These are phyloP conservation scores for Pan troglodytes DNA, from an alignment of 2,113 vertebrate species.

Conservation along the genomic window NHGRI_mPanTro3-v2.1_pri NC_072398.2:58697001-58697500, in stretches of 20 bases:
- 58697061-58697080: neutral
- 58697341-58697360: slow-evolving; percentile 10
- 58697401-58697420: neutral
- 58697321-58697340: neutral
- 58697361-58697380: neutral
- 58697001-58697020: slow-evolving; percentile 69
- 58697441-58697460: slow-evolving; percentile 70
- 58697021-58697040: slow-evolving; percentile 74
- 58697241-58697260: neutral
- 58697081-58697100: neutral
- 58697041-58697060: slow-evolving; percentile 80
- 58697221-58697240: neutral
- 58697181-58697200: neutral
- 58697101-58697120: neutral
- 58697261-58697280: neutral
- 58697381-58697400: neutral
- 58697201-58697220: neutral
- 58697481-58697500: neutral
- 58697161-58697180: neutral
- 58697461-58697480: slow-evolving; percentile 39
- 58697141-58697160: slow-evolving; percentile 40
- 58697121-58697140: slow-evolving; percentile 41
- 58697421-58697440: neutral
- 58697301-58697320: neutral
- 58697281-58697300: slow-evolving; percentile 31